Evolutionary conservation across 2,888 invertebrate species (phyloP), one percentile per base, ranked within the genome.

Genomic region (Dolichopus griseipennis): DNA sequence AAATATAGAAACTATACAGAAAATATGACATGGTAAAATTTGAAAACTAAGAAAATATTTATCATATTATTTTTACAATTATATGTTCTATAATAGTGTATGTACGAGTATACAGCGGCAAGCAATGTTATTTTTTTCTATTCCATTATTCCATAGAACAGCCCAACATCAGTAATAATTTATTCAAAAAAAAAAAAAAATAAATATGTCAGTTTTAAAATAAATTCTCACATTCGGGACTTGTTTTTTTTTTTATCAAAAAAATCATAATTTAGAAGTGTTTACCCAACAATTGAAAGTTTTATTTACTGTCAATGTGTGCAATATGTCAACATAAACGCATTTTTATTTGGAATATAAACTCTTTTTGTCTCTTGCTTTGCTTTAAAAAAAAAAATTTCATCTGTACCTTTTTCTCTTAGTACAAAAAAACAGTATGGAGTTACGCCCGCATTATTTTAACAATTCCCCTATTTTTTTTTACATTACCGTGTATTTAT

Each of bases 381-480:
- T 52, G 18, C 43, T 43, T 12, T 43, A 43, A 43, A n/a, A n/a
- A n/a, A n/a, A n/a, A 41, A 2, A 6, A 41, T 18, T 12, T 52
- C 52, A n/a, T 52, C 52, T 15, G 27, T 52, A 18, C 52, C 15
- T 15, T 43, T 43, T 52, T 18, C 15, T 52, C 18, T 52, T 52
- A 52, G 15, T 18, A 52, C 2, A 52, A 52, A 52, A 52, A 52
- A 52, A 52, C 15, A 52, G 3, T 43, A 15, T 52, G 52, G 52
- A 52, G n/a, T 52, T 52, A 52, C 52, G 52, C 52, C 52, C 52
- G 52, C 52, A 52, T 52, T 52, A 52, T 52, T 52, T 52, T n/a
- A 52, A 37, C 37, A 37, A 37, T 5, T 37, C 37, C 12, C 12
- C 12, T 37, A 37, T 37, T 5, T 37, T 37, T 1, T 37, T 37